Evolutionary conservation across 2,113 vertebrate genomes (phyloP).

Genomic region (Pao palembangensis): DNA sequence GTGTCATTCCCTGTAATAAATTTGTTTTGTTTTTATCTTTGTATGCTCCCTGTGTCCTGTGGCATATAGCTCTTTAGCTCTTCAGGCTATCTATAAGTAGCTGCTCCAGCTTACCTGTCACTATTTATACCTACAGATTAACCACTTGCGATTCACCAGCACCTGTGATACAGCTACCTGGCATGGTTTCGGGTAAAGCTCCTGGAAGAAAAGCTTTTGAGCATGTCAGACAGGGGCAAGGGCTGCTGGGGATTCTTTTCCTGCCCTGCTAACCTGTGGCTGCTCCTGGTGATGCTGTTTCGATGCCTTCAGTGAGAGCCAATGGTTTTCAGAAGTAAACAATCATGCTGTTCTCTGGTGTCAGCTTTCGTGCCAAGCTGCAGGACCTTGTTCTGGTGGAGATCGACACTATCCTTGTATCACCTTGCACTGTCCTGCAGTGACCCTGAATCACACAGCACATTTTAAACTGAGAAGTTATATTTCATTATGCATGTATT

Average conservation of each 20-base stretch:
- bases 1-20: constrained; percentile 11
- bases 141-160: constrained; percentile 51
- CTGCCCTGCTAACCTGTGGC: constrained; percentile 6
- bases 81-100: constrained; percentile 65
- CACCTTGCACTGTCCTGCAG: constrained; percentile 30
- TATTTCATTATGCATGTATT: neutral
- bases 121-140: constrained; percentile 74
- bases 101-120: constrained; percentile 65
- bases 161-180: constrained; percentile 57
- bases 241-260: neutral
- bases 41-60: constrained; percentile 40
- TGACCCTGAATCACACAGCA: constrained; percentile 9
- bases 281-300: constrained; percentile 8
- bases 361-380: constrained; percentile 16
- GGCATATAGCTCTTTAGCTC: constrained; percentile 59
- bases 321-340: constrained; percentile 7
- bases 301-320: constrained; percentile 12
- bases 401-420: constrained; percentile 11
- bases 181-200: constrained; percentile 61
- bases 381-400: constrained; percentile 15
- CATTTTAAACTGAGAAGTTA: constrained; percentile 8
- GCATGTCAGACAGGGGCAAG: neutral
- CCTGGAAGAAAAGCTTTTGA: constrained; percentile 24
- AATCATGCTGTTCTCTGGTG: constrained; percentile 16
- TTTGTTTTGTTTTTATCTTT: constrained; percentile 19